phyloP scores from a whole-genome alignment of 2,888 invertebrate genomes.

The Smittia aterrima region DNA sequence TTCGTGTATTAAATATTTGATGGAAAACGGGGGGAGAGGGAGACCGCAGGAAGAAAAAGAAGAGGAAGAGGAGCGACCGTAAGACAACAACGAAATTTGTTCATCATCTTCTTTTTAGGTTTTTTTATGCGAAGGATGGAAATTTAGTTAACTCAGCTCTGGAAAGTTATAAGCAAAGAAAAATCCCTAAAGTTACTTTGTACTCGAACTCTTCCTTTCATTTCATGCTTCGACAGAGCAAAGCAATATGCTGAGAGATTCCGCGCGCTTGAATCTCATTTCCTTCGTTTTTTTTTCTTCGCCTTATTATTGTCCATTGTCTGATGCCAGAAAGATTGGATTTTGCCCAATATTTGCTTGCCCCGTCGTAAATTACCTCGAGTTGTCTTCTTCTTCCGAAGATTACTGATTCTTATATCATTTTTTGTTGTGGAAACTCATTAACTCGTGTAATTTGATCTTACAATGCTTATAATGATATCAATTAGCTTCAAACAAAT shows the following conservation, averaged over 20 bases:
- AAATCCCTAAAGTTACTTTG: too few relatives aligned
- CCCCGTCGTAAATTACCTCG: not conserved
- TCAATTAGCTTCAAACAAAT: not conserved
- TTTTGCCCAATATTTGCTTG: not conserved
- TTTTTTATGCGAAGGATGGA: too few relatives aligned
- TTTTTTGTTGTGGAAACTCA: not conserved
- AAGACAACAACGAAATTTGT: too few relatives aligned
- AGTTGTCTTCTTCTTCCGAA: not conserved
- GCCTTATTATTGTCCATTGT: constrained; percentile 7
- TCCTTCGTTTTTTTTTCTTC: not conserved
- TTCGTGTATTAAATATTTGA: not conserved
- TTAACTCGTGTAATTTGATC: constrained; percentile 4
- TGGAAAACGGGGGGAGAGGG: not conserved
- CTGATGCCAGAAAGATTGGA: not conserved
- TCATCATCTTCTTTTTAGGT: not conserved
- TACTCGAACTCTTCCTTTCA: not conserved
- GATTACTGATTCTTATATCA: not conserved
- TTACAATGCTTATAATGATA: not conserved
- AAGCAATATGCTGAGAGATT: not conserved
- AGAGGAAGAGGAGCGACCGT: too few relatives aligned
- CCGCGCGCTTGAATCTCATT: not conserved
- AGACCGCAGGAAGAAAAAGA: not conserved
- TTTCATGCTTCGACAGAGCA: not conserved
- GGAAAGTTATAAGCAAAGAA: not conserved
- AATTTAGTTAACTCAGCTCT: not conserved